Percentiles rank a stretch among this genome's conserved stretches.
These are phyloP conservation scores for Pachydiplax longipennis DNA, from an alignment of 2,888 invertebrate genomes.

Conservation along the genomic window DNA sequence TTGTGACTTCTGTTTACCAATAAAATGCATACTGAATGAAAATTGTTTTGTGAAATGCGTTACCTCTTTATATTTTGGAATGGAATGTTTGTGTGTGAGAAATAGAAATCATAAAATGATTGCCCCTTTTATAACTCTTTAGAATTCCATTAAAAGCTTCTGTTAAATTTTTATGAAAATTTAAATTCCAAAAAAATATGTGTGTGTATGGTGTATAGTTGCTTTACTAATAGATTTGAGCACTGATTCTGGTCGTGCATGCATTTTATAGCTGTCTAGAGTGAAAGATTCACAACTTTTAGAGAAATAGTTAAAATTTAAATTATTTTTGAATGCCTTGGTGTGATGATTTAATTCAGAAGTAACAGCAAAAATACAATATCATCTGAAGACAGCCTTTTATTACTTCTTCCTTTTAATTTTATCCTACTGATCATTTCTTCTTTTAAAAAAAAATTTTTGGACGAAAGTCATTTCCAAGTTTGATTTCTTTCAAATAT, in stretches of 20 bases:
- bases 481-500: too few relatives aligned
- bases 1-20: constrained; percentile 42
- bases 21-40: constrained; percentile 44
- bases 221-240: constrained; percentile 41
- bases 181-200: constrained; percentile 29
- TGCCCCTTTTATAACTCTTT: constrained; percentile 31
- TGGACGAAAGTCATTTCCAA: too few relatives aligned
- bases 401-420: neutral
- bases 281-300: neutral
- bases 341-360: neutral
- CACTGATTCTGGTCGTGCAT: constrained; percentile 31
- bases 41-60: constrained; percentile 42
- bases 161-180: constrained; percentile 4
- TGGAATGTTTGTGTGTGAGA: constrained; percentile 43
- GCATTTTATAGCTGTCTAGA: constrained; percentile 30
- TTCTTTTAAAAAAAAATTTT: neutral
- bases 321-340: neutral
- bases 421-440: neutral
- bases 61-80: constrained; percentile 41
- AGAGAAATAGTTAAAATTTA: neutral
- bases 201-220: constrained; percentile 44
- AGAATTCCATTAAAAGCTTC: constrained; percentile 26
- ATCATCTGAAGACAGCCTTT: neutral
- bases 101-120: constrained; percentile 24
- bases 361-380: neutral